Conservation (phyloP, 2,113 vertebrate genomes). For the cat (Felis catus) region F.catus_Fca126_mat1.0 CM031413.1:95844501-95845000, state of each 20-base stretch:
- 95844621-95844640: background rate
- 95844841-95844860: background rate
- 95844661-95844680: background rate
- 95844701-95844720: background rate
- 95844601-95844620: background rate
- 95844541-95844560: background rate
- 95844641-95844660: background rate
- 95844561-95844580: constrained; percentile 19
- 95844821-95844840: background rate
- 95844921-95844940: constrained; percentile 12
- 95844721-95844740: constrained; percentile 21
- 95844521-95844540: constrained; percentile 30
- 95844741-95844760: background rate
- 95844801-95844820: background rate
- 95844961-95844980: background rate
- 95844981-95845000: background rate
- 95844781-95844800: background rate
- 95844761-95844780: background rate
- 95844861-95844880: background rate
- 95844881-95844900: background rate
- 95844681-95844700: background rate
- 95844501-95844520: background rate
- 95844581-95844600: constrained; percentile 32
- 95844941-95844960: background rate
- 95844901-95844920: constrained; percentile 8